These are phyloP conservation scores for Drosophila busckii DNA, from an alignment of 1,140 invertebrate genomes.

Conservation along the genomic window DNA sequence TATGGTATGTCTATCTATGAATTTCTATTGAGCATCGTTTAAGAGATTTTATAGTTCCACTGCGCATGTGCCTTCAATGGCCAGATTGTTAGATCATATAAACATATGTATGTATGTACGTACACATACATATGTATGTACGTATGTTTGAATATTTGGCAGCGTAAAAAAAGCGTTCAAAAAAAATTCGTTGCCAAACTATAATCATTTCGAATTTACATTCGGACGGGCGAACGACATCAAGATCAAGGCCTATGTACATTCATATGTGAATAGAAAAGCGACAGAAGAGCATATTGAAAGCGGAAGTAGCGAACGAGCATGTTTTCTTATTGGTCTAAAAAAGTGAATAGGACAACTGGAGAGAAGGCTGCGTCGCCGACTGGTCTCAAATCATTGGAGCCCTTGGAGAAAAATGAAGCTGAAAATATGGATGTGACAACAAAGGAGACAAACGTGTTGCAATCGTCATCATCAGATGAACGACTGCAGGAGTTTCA, in stretches of 20 bases:
- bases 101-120: slow-evolving; percentile 1
- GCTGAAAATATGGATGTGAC: not conserved
- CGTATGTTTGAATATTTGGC: not conserved
- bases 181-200: slow-evolving; percentile 5
- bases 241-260: slow-evolving; percentile 51
- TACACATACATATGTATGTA: not conserved
- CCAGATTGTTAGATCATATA: slow-evolving; percentile 2
- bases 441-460: not conserved
- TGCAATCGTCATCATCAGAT: not conserved
- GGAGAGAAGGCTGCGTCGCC: not conserved
- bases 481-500: slow-evolving; percentile 50
- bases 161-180: not conserved
- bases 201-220: slow-evolving; percentile 15
- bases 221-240: slow-evolving; percentile 5
- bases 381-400: not conserved
- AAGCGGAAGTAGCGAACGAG: slow-evolving; percentile 1
- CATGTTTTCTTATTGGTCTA: slow-evolving; percentile 63
- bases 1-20: not conserved
- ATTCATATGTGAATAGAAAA: not conserved
- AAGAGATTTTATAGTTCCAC: too few species aligned
- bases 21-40: not conserved
- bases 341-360: slow-evolving; percentile 14
- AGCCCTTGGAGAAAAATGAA: not conserved
- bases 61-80: not conserved
- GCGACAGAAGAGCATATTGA: not conserved